Conservation (phyloP, 2,888 invertebrate genomes). For the Cataglyphis cursor region DNA sequence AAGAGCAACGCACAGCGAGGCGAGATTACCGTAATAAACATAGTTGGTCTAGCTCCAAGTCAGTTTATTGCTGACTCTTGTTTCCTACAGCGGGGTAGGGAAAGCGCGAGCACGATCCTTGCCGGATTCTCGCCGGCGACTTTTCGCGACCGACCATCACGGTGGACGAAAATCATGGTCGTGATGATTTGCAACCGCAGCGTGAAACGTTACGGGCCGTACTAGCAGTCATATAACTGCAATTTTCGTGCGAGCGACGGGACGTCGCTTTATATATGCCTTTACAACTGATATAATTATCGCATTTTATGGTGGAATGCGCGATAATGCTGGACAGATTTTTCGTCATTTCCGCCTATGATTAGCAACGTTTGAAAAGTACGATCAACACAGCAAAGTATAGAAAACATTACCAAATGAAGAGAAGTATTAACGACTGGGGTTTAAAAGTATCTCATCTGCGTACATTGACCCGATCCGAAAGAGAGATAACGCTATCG, state of each 20-base stretch:
- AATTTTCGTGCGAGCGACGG: slow-evolving; percentile 15
- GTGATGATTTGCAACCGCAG: slow-evolving; percentile 43
- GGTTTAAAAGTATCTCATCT: slow-evolving; percentile 38
- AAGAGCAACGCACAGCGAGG: slow-evolving; percentile 65
- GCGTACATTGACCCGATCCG: slow-evolving; percentile 69
- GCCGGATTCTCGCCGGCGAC: slow-evolving; percentile 41
- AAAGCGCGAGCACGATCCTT: slow-evolving; percentile 24
- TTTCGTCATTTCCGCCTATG: slow-evolving; percentile 19
- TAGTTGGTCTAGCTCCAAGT: slow-evolving; percentile 73
- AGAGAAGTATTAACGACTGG: background rate
- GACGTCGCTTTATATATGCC: slow-evolving; percentile 11
- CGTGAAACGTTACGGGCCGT: slow-evolving; percentile 22
- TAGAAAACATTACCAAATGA: background rate
- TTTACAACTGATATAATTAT: slow-evolving; percentile 52
- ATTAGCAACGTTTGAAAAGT: slow-evolving; percentile 2
- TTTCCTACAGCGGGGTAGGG: slow-evolving; percentile 50
- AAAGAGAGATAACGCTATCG: slow-evolving; percentile 69
- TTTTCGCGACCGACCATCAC: slow-evolving; percentile 42
- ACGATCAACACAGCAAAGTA: background rate
- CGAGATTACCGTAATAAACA: slow-evolving; percentile 75
- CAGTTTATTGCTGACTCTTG: slow-evolving; percentile 68
- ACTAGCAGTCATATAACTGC: slow-evolving; percentile 16
- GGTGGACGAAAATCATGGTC: slow-evolving; percentile 39
- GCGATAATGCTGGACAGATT: background rate
- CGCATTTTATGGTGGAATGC: background rate